Evolutionary conservation across 2,797 vertebrate species (phyloP).

Genomic region (Anabas testudineus): DNA sequence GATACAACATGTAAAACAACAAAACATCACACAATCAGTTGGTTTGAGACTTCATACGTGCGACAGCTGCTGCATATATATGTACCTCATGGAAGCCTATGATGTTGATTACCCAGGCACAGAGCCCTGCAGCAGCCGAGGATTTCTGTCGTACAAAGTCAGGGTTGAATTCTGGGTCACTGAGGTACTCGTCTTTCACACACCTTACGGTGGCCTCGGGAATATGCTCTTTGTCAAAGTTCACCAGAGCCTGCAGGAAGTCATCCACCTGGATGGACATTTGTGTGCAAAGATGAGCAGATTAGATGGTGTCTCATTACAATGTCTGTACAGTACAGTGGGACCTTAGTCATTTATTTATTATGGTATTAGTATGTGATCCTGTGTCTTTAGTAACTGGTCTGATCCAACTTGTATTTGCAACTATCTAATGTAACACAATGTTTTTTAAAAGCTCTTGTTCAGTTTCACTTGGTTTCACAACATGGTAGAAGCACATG

Average conservation of each 20-base stretch:
- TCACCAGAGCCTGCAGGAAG: constrained; percentile 84
- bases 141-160: constrained; percentile 88
- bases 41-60: not conserved
- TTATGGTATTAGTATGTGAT: too few species aligned
- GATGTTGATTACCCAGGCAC: constrained; percentile 86
- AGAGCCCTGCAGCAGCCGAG: constrained; percentile 83
- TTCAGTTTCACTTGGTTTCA: too few species aligned
- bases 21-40: not conserved
- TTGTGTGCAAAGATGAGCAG: not conserved
- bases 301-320: not conserved
- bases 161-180: constrained; percentile 86
- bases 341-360: too few species aligned
- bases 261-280: constrained; percentile 75
- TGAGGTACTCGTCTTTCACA: constrained; percentile 83
- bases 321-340: not conserved
- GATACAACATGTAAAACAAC: constrained; percentile 29
- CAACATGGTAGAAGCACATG: not conserved
- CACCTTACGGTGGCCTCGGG: constrained; percentile 80
- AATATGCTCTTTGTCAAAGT: constrained; percentile 87
- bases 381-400: too few species aligned
- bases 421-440: too few species aligned
- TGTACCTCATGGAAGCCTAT: constrained; percentile 83
- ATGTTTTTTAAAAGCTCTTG: too few species aligned
- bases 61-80: not conserved
- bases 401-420: too few species aligned